These are phyloP conservation scores for Gephyroberyx darwinii DNA, from an alignment of 2,797 vertebrate species.

Conservation along the genomic window DNA sequence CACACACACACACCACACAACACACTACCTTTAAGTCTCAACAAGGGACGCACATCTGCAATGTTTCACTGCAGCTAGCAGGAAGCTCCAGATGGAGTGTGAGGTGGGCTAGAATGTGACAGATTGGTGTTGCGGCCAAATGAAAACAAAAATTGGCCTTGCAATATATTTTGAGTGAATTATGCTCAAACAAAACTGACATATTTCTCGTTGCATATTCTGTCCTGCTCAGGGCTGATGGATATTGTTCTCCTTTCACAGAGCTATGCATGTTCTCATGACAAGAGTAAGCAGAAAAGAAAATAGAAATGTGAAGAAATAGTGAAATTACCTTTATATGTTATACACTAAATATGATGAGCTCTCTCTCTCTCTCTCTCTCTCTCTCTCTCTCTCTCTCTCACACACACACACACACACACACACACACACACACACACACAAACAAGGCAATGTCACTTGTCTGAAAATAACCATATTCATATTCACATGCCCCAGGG, in stretches of 20 bases:
- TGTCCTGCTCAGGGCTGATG: background rate
- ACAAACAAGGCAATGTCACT: conserved; percentile 61
- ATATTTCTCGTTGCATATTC: background rate
- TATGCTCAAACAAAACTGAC: background rate
- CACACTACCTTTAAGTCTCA: conserved; percentile 31
- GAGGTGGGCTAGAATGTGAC: conserved; percentile 39
- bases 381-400: background rate
- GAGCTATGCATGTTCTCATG: background rate
- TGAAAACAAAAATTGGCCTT: conserved; percentile 26
- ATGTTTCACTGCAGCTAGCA: conserved; percentile 52
- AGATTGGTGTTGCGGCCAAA: conserved; percentile 25
- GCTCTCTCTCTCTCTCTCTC: no score
- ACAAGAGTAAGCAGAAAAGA: conserved; percentile 6
- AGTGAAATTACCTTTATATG: background rate
- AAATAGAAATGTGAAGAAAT: background rate
- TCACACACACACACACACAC: conserved; percentile 19
- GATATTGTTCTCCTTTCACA: background rate
- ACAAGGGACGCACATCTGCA: conserved; percentile 62
- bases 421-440: conserved; percentile 46
- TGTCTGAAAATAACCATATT: no score
- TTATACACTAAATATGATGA: no score
- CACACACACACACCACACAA: conserved; percentile 24
- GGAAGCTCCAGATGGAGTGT: conserved; percentile 21
- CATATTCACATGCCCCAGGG: no score
- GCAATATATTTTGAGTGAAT: background rate